Conservation (phyloP, 2,113 vertebrate species). For the Nematolebias whitei region DNA sequence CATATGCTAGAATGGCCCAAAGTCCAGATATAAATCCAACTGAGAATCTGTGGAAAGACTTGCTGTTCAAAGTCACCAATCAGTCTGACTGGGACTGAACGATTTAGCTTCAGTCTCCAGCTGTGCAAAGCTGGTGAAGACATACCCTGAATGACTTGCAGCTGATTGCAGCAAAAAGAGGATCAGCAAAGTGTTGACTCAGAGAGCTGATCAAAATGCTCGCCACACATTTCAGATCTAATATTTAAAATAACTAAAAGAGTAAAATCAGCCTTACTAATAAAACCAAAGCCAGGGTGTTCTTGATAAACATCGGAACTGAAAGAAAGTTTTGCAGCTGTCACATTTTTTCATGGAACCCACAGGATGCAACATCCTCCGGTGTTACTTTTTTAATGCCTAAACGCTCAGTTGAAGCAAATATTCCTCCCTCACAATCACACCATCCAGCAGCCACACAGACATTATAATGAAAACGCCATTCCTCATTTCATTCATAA, state of each 20-base stretch:
- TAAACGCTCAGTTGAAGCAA: neutral
- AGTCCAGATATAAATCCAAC: too few relatives aligned
- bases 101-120: too few relatives aligned
- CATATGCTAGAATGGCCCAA: too few relatives aligned
- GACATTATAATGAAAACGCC: neutral
- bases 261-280: neutral
- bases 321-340: neutral
- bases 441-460: conserved; percentile 2
- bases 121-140: too few relatives aligned
- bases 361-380: neutral
- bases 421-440: conserved; percentile 10
- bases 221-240: neutral
- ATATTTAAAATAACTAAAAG: too few relatives aligned
- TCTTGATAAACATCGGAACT: neutral
- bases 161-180: too few relatives aligned
- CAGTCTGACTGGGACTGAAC: too few relatives aligned
- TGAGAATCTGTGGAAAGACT: too few relatives aligned
- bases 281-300: neutral
- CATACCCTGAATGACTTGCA: too few relatives aligned
- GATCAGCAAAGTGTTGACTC: neutral
- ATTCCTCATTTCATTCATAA: conserved; percentile 14
- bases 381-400: neutral
- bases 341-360: neutral
- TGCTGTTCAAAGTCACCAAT: too few relatives aligned
- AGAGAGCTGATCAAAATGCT: neutral